These are phyloP conservation scores for Tapirus indicus DNA, from an alignment of 2,797 vertebrate species.

Conservation along the genomic window DNA sequence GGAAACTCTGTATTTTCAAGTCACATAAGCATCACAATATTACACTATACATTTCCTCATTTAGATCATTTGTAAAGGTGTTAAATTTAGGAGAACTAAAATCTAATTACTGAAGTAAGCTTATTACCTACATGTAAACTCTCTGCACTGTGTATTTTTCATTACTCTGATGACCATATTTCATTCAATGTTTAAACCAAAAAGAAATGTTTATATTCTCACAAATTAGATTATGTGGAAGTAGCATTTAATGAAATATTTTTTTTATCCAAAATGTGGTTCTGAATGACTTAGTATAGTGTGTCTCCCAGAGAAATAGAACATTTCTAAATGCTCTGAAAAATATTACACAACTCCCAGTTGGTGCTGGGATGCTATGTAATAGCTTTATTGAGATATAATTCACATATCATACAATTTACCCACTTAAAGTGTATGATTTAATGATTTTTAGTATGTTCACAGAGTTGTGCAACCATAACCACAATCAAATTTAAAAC, in stretches of 20 bases:
- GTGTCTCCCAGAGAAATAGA: not conserved
- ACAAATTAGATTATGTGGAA: not conserved
- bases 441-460: not conserved
- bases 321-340: not conserved
- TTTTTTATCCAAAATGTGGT: not conserved
- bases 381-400: not conserved
- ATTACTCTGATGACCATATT: not conserved
- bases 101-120: not conserved
- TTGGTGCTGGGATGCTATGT: accelerated
- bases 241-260: not conserved
- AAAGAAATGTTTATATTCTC: not conserved
- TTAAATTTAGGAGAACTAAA: not conserved
- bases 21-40: not conserved
- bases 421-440: not conserved
- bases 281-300: not conserved
- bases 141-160: not conserved
- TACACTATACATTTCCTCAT: not conserved
- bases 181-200: not conserved
- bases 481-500: not conserved
- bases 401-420: not conserved
- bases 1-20: not conserved
- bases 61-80: not conserved
- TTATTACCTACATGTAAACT: not conserved
- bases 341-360: not conserved
- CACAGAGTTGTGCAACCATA: too few species aligned